A percentile compares a stretch with the other conserved stretches of the same genome.
These are phyloP conservation scores for Rhopalosiphum nymphaeae DNA, from an alignment of 2,888 invertebrate genomes.

Conservation along the genomic window DNA sequence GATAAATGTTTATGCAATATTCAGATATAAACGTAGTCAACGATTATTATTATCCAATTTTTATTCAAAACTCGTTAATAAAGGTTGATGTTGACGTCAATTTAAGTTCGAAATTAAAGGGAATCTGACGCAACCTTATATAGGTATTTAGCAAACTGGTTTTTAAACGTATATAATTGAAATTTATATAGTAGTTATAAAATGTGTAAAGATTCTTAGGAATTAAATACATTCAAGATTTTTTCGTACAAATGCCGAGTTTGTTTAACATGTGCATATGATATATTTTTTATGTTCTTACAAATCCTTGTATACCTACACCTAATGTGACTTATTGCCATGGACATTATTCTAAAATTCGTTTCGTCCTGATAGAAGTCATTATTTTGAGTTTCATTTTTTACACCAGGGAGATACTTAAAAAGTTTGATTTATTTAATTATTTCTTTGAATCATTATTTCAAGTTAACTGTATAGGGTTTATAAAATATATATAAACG, in stretches of 20 bases:
- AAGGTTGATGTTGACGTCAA: neutral
- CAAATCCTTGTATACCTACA: neutral
- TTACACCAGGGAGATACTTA: neutral
- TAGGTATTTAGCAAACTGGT: neutral
- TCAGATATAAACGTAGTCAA: too few relatives aligned
- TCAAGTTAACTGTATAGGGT: neutral
- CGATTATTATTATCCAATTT: neutral
- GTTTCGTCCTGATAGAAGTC: neutral
- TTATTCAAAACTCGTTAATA: neutral
- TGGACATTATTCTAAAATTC: neutral
- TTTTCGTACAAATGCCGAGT: neutral
- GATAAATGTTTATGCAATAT: neutral
- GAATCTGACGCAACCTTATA: neutral
- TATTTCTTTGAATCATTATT: neutral
- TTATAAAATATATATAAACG: neutral
- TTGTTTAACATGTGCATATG: neutral
- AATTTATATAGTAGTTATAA: neutral
- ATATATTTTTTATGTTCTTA: neutral
- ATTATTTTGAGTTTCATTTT: neutral
- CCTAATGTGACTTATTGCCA: neutral
- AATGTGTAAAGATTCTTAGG: neutral
- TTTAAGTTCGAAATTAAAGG: neutral
- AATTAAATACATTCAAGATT: neutral
- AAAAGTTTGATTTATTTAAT: neutral
- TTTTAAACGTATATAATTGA: neutral